A percentile compares a stretch with the other conserved stretches of the same genome.
Evolutionary conservation across 53 echinoderm and acorn worm genomes (phyloP).

Genomic region (Temnopleurus reevesii): DNA sequence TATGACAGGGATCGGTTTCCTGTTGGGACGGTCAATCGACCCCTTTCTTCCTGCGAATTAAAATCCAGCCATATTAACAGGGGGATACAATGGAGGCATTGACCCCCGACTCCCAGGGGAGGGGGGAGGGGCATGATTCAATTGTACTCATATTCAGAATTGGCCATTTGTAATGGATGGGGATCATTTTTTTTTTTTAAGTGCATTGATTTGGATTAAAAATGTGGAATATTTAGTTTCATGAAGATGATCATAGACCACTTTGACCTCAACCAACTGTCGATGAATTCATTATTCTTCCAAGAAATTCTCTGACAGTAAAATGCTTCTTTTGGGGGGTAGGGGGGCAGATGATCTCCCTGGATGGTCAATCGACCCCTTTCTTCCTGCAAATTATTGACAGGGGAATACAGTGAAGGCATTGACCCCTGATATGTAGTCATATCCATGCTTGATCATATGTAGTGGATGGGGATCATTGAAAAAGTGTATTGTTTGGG

Average conservation of each 20-base stretch:
- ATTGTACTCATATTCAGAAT: background rate
- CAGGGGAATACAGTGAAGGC: background rate
- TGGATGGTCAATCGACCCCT: slow-evolving; percentile 1
- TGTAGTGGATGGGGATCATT: too few species aligned
- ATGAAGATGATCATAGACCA: background rate
- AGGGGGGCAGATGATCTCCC: background rate
- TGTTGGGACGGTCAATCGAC: background rate
- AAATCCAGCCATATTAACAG: background rate
- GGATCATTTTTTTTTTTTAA: background rate
- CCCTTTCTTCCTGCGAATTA: slow-evolving; percentile 1
- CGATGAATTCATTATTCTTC: too few species aligned
- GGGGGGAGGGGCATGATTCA: slow-evolving; percentile 24
- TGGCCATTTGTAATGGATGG: too few species aligned
- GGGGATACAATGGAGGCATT: background rate
- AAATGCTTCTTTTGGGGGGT: too few species aligned
- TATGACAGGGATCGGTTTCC: background rate
- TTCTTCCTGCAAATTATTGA: slow-evolving; percentile 10
- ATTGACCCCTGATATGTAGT: background rate
- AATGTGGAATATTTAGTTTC: background rate
- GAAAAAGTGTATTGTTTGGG: too few species aligned
- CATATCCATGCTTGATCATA: background rate
- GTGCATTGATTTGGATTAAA: background rate
- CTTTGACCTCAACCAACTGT: background rate
- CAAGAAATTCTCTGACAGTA: too few species aligned
- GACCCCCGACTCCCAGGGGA: background rate